These are phyloP conservation scores for Yponomeuta malinellus DNA, from an alignment of 2,888 invertebrate species.

Conservation along the genomic window DNA sequence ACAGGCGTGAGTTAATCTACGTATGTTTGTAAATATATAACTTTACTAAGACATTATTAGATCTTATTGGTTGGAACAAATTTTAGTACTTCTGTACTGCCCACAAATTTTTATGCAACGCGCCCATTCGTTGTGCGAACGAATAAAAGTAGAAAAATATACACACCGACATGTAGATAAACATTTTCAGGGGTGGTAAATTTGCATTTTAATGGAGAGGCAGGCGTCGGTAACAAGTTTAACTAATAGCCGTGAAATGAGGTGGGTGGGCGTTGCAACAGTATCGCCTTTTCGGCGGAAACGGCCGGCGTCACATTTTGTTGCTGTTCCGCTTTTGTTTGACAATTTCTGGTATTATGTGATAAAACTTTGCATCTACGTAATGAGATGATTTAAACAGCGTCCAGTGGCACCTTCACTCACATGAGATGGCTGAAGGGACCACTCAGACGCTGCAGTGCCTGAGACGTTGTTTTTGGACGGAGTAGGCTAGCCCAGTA, in stretches of 20 bases:
- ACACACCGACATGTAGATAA: constrained; percentile 36
- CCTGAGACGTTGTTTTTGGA: no score
- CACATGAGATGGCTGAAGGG: no score
- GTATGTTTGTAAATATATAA: no score
- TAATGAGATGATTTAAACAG: no score
- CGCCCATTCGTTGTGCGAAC: constrained; percentile 23
- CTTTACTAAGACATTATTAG: no score
- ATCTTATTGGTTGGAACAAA: no score
- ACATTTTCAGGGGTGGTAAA: constrained; percentile 65
- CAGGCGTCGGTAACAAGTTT: constrained; percentile 67
- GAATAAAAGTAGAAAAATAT: constrained; percentile 44
- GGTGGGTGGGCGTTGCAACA: constrained; percentile 25
- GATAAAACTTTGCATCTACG: no score
- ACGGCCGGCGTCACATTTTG: neutral
- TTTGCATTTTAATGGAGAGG: constrained; percentile 75
- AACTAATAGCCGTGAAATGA: constrained; percentile 31
- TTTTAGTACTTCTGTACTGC: neutral
- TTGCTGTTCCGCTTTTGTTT: neutral
- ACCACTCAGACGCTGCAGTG: no score
- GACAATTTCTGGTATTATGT: no score
- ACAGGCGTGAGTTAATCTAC: no score
- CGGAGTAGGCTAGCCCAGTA: no score
- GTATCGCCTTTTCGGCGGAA: constrained; percentile 8
- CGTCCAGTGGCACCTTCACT: no score
- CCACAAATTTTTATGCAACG: neutral